phyloP scores from a whole-genome alignment of 2,888 invertebrate species.

The Merodon equestris region DNA sequence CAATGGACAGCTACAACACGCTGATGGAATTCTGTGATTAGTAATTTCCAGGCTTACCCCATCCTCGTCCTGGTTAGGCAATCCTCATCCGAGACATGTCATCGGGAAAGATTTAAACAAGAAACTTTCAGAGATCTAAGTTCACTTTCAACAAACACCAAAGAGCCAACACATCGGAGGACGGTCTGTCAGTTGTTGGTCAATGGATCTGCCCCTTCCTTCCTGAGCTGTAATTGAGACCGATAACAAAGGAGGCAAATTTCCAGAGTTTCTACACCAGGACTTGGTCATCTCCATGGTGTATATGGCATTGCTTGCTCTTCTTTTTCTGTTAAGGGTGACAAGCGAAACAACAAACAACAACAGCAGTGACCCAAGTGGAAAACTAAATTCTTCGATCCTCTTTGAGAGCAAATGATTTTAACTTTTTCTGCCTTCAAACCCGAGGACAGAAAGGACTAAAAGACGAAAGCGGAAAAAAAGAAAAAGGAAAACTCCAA shows the following conservation, averaged over 20 bases:
- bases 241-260: constrained; percentile 27
- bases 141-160: constrained; percentile 28
- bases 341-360: constrained; percentile 32
- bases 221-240: constrained; percentile 33
- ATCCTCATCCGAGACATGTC: neutral
- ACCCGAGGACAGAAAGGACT: too few relatives aligned
- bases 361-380: constrained; percentile 25
- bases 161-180: too few relatives aligned
- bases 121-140: constrained; percentile 32
- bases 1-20: constrained; percentile 30
- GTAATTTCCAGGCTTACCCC: constrained; percentile 21
- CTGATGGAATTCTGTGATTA: constrained; percentile 37
- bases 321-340: constrained; percentile 10
- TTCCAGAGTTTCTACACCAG: constrained; percentile 24
- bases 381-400: constrained; percentile 55
- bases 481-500: neutral
- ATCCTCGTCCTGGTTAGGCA: neutral
- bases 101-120: constrained; percentile 40
- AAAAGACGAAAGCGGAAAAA: too few relatives aligned
- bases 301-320: constrained; percentile 4
- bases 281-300: constrained; percentile 1
- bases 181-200: neutral
- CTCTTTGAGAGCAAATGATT: constrained; percentile 40
- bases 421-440: constrained; percentile 14
- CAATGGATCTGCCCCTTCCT: neutral